Conservation (phyloP, 2,888 invertebrate species). For the Torymus aiolomorphi region DNA sequence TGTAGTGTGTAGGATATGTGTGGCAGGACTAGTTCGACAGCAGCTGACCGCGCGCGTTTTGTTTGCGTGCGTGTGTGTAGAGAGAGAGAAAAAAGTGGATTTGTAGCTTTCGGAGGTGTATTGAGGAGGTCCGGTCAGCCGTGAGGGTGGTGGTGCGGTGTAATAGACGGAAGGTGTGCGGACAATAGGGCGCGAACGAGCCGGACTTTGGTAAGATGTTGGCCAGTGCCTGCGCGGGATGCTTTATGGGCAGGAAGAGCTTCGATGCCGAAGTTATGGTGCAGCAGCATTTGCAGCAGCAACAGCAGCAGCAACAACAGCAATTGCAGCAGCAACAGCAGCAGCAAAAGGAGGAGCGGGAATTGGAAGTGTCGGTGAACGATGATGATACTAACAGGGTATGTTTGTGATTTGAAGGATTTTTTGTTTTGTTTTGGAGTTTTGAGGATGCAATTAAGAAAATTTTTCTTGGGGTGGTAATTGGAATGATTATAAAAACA, state of each 20-base stretch:
- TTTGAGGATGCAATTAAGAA: too few species aligned
- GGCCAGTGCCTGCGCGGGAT: constrained; percentile 49
- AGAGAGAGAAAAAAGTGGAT: neutral
- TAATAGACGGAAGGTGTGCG: neutral
- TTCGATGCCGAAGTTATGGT: constrained; percentile 57
- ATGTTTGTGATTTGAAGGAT: constrained; percentile 3
- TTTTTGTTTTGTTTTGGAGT: neutral
- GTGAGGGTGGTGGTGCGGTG: neutral
- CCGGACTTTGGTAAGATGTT: constrained; percentile 15
- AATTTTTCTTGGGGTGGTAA: too few species aligned
- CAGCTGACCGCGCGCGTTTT: constrained; percentile 17
- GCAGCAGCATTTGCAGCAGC: constrained; percentile 8
- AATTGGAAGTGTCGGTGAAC: neutral
- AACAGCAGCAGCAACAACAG: constrained; percentile 5
- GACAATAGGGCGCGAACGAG: too few species aligned
- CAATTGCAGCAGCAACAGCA: neutral
- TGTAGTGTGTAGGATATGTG: neutral
- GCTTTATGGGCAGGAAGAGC: constrained; percentile 66
- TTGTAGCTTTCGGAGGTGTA: neutral
- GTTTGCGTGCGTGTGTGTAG: neutral
- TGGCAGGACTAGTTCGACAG: neutral
- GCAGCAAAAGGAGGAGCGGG: constrained; percentile 14
- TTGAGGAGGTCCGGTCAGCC: constrained; percentile 5
- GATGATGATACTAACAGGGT: constrained; percentile 35
- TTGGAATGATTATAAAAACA: too few species aligned